Conservation (phyloP, 2,113 vertebrate species). For the Albula glossodonta region DNA sequence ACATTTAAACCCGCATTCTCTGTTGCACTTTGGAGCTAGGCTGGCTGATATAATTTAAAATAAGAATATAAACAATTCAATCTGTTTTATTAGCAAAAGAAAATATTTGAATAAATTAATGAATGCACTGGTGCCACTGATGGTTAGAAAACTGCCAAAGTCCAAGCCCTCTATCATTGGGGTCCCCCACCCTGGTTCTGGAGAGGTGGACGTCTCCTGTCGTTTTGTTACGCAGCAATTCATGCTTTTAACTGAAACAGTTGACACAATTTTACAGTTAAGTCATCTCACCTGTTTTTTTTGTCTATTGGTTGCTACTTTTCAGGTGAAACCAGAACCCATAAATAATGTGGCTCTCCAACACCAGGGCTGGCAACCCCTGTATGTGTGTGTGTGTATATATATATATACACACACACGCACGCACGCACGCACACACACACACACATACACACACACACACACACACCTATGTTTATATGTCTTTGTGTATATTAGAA, state of each 20-base stretch:
- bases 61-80: background rate
- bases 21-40: background rate
- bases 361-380: background rate
- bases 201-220: background rate
- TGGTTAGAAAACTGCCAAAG: background rate
- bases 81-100: background rate
- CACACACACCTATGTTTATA: too few relatives aligned
- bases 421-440: too few relatives aligned
- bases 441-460: too few relatives aligned
- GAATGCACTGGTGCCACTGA: background rate
- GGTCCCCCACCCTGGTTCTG: background rate
- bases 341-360: background rate
- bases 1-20: background rate
- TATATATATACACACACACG: too few relatives aligned
- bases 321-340: background rate
- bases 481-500: background rate
- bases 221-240: background rate
- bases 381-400: background rate
- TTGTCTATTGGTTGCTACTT: background rate
- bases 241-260: background rate
- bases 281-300: background rate
- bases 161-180: background rate
- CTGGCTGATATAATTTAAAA: background rate
- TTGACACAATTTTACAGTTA: background rate
- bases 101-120: conserved; percentile 2